phyloP scores from a whole-genome alignment of 2,113 vertebrate species.

The Macrotus californicus region DNA sequence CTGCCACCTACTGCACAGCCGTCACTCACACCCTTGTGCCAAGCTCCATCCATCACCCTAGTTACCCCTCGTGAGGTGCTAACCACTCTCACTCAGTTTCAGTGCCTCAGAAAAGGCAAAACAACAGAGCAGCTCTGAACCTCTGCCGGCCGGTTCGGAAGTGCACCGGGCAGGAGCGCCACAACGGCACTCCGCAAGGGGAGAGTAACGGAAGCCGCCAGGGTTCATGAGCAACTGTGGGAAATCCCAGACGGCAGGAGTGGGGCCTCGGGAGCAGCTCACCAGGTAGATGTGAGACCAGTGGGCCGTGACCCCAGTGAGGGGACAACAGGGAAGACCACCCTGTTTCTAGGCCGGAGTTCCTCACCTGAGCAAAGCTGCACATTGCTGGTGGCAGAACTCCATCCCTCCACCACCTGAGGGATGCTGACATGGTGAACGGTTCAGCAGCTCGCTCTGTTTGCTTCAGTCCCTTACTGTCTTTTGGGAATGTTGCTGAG shows the following conservation, averaged over 20 bases:
- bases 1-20: fast-evolving
- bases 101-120: not conserved
- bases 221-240: fast-evolving
- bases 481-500: not conserved
- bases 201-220: not conserved
- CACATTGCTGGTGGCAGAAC: fast-evolving
- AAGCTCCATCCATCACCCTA: not conserved
- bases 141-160: not conserved
- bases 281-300: not conserved
- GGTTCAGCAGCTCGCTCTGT: not conserved
- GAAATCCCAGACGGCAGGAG: not conserved
- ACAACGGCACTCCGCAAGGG: fast-evolving
- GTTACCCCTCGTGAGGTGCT: not conserved
- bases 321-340: fast-evolving
- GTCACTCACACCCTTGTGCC: not conserved
- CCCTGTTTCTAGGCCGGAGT: not conserved
- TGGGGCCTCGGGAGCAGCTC: fast-evolving
- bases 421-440: not conserved
- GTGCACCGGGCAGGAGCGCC: not conserved
- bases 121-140: not conserved
- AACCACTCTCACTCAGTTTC: not conserved
- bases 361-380: not conserved
- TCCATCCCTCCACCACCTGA: not conserved
- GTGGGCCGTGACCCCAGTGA: fast-evolving
- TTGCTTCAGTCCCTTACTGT: not conserved